Evolutionary conservation across 1,140 invertebrate species (phyloP), one percentile per base, ranked within the genome.

Genomic region (Papilio polytes): DNA sequence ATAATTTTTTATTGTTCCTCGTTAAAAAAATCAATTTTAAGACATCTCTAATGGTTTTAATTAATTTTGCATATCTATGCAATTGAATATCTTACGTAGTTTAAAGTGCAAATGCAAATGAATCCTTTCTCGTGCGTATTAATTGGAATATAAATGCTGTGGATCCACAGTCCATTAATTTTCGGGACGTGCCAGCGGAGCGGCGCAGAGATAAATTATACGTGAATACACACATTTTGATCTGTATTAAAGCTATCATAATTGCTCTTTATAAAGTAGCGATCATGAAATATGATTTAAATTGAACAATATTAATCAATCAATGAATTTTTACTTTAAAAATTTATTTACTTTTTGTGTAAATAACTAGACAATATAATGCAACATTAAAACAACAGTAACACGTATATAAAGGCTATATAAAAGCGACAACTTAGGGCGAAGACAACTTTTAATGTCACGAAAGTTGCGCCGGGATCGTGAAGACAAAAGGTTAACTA

Each of bases 61-160:
- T 48, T 48, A 48, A 10, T 48, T 48, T 48, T 13, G 46, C 46
- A 13, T 48, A 15, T 13, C 13, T 48, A 15, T 48, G 46, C 46
- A 48, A 48, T 48, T 48, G 10, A 48, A 13, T 48, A 48, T 13
- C 46, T 15, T 41, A 41, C 36, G 36, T 41, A 41, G 36, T 63
- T 63, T 7, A 70, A 31, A 31, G 26, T 70, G 63, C 26, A 70
- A 70, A 70, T 31, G 63, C 26, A 70, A 70, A 70, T 70, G 22
- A 31, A 70, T 36, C 63, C 63, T 70, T 31, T 26, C 22, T 70
- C 63, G 63, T 31, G 63, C 63, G 63, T 26, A 63, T 31, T 70
- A 70, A 70, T 70, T 70, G 63, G 63, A 70, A 70, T 70, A 36
- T 70, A 70, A 70, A 31, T 70, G 63, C 63, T 36, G 63, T 15